Conservation (phyloP, 2,113 vertebrate species). For the Chamaea fasciata region DNA sequence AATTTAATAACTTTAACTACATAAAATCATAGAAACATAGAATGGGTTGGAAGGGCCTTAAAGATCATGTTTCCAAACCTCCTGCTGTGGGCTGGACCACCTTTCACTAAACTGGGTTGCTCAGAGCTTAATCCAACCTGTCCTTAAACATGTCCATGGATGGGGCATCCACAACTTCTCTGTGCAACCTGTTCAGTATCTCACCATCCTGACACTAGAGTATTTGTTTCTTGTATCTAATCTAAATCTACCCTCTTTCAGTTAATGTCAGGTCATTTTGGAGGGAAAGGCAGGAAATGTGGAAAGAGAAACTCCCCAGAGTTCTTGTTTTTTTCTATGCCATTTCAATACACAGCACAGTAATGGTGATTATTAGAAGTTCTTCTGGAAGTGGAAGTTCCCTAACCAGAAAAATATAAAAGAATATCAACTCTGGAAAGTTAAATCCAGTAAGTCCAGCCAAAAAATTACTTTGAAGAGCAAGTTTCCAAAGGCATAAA, state of each 20-base stretch:
- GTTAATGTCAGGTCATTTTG: background rate
- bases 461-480: constrained; percentile 4
- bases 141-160: rapidly evolving
- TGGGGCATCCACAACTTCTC: background rate
- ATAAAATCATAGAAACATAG: background rate
- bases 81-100: background rate
- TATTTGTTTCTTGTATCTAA: background rate
- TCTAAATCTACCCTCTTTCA: background rate
- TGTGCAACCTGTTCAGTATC: background rate
- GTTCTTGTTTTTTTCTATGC: background rate
- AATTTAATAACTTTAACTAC: background rate
- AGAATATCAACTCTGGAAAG: background rate
- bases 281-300: background rate
- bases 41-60: background rate
- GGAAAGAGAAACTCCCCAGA: background rate
- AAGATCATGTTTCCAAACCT: background rate
- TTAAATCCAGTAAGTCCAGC: background rate
- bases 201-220: background rate
- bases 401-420: background rate
- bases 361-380: background rate
- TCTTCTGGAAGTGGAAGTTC: constrained; percentile 8
- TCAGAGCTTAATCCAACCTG: background rate
- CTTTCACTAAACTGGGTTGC: background rate
- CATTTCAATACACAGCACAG: background rate
- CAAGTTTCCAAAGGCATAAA: background rate